Base-by-base conservation (phyloP, 2,888 invertebrate species). In the Xanthia togata region DNA sequence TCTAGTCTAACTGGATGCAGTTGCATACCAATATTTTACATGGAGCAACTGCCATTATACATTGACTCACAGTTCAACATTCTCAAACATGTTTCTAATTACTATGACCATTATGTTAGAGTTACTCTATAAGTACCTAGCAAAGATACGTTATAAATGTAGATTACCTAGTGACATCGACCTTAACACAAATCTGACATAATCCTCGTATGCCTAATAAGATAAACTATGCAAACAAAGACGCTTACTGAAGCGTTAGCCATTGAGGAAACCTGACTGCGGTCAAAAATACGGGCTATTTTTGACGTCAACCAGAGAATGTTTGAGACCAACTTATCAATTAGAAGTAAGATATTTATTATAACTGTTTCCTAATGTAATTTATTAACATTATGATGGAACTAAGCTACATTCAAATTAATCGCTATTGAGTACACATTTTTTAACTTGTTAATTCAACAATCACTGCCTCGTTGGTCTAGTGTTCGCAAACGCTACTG, bases 171-270 rank as follows among this genome's bases (percentile, higher is more conserved):
- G 57, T 68, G 85, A 84, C 82, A 76, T 64, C 81, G 70, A 82
- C 85, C 82, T 82, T 73, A 81, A 35, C 50, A 73, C 65, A 41
- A 76, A 81, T 84, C 82, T 62, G 70, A 50, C 50, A 73, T 84
- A 84, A 85, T 85, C 70, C 73, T 1, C 17, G 8, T 23, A 35
- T n/a, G 50, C 41, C 20, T 47, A 59, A 14, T 35, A 26, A 35
- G 76, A 83, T 83, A 73, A 76, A 26, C 73, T 76, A 14, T 20
- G 63, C 31, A 68, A 76, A 81, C 73, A 71, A 4, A n/a, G 6
- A 4, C 20, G 23, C 8, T 5, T 23, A 38, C 35, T 53, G n/a
- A 65, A 44, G 17, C 23, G 11, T 55, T 26, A 50, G 31, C 47
- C 55, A 65, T 50, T 69, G 20, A 60, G 1, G 41, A 35, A 20